Evolutionary conservation across 2,888 invertebrate species (phyloP), one percentile per base, ranked within the genome.

Genomic region (Lathronympha strigana): DNA sequence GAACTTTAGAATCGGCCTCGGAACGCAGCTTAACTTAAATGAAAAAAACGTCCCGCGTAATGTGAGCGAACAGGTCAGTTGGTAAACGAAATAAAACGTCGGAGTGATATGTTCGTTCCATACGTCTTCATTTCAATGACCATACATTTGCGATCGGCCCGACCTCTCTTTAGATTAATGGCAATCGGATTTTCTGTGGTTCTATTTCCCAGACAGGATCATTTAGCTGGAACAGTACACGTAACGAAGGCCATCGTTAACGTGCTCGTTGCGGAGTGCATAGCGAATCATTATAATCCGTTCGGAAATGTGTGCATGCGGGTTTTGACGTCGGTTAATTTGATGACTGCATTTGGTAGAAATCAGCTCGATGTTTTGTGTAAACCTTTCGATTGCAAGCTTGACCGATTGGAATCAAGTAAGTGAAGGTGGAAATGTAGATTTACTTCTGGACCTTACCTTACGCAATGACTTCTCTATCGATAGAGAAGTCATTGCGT

Each of bases 71-170:
- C 77, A 73, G 73, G 76, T 73, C 77, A 77, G 76, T 72, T 76
- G 72, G 66, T 75, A 77, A 83, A 79, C 78, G 78, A 80, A 83
- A 84, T 83, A 85, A 86, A 83, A 82, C 76, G 80, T 79, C 80
- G 71, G 72, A 78, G 79, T 84, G 86, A 87, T 85, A 81, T 85
- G 85, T 86, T 83, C 79, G 80, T 71, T 76, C 68, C 55, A 68
- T 71, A 63, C 67, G 68, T 71, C 71, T 71, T 71, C 71, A 71
- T 71, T 71, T 68, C 69, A 67, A 71, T 70, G 68, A 67, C 68
- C 69, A 68, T 70, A 66, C 69, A 71, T 72, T 72, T 72, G 69
- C 70, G 69, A 70, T 71, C 68, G 69, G 61, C 62, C 45, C 58
- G 67, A 69, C 69, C 69, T 66, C 60, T 63, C 53, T 33, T n/a